Evolutionary conservation across 2,888 invertebrate genomes (phyloP).

Genomic region (Torymus aiolomorphi): DNA sequence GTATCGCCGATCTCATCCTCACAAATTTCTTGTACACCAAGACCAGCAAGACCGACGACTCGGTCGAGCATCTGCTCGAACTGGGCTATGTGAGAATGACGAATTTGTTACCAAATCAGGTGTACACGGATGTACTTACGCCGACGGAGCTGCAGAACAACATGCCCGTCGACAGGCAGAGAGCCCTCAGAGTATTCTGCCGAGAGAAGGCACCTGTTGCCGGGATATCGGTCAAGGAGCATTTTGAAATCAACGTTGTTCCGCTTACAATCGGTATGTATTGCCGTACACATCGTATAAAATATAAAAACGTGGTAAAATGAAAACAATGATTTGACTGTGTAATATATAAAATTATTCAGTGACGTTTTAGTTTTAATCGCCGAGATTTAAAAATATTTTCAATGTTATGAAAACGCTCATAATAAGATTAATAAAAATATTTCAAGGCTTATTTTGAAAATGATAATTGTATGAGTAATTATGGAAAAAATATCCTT

Average conservation of each 20-base stretch:
- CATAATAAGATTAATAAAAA: too few relatives aligned
- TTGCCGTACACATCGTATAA: not conserved
- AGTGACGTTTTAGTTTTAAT: too few relatives aligned
- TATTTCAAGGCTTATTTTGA: too few relatives aligned
- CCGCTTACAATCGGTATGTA: slow-evolving; percentile 89
- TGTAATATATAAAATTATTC: too few relatives aligned
- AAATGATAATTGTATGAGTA: too few relatives aligned
- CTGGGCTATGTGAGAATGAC: slow-evolving; percentile 96
- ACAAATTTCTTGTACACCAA: slow-evolving; percentile 98
- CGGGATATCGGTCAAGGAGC: slow-evolving; percentile 99
- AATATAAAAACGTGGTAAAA: not conserved
- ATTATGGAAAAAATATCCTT: too few relatives aligned
- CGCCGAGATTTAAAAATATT: too few relatives aligned
- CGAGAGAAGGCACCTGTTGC: slow-evolving; percentile 97
- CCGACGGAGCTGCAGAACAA: slow-evolving; percentile 89
- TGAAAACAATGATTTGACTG: too few relatives aligned
- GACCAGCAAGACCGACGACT: slow-evolving; percentile 96
- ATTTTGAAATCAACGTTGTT: slow-evolving; percentile 98
- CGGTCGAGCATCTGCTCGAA: slow-evolving; percentile 97
- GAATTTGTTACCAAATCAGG: slow-evolving; percentile 94
- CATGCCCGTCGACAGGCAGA: slow-evolving; percentile 91
- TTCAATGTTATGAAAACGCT: too few relatives aligned
- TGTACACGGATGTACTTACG: slow-evolving; percentile 91
- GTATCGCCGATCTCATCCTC: slow-evolving; percentile 95
- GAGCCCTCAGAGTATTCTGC: slow-evolving; percentile 95